Evolutionary conservation across 2,797 vertebrate genomes (phyloP).

Genomic region (Alfaro cultratus): DNA sequence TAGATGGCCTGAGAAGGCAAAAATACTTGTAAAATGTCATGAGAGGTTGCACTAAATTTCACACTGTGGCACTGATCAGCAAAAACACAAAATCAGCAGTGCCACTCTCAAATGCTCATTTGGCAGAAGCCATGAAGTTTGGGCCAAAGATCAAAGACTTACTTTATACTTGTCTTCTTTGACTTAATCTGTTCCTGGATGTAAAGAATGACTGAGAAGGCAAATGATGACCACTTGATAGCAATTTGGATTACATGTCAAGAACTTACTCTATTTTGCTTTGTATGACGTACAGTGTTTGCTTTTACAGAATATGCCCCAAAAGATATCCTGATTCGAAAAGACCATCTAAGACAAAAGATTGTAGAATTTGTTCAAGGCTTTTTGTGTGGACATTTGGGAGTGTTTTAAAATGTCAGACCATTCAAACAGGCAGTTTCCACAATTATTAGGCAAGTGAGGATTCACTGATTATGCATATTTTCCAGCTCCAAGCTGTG

Average conservation of each 20-base stretch:
- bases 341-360: conserved; percentile 7
- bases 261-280: neutral
- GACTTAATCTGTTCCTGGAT: conserved; percentile 62
- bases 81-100: conserved; percentile 42
- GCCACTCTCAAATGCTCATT: conserved; percentile 47
- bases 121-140: conserved; percentile 50
- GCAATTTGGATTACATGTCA: conserved; percentile 46
- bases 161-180: conserved; percentile 70
- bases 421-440: conserved; percentile 19
- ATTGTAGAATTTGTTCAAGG: conserved; percentile 23
- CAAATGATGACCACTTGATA: conserved; percentile 60
- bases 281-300: neutral
- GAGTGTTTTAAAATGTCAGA: conserved; percentile 12
- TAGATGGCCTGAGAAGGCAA: conserved; percentile 21
- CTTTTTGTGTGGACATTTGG: conserved; percentile 10
- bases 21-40: conserved; percentile 14
- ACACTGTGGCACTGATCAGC: conserved; percentile 30
- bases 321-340: conserved; percentile 16
- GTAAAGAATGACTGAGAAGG: conserved; percentile 49
- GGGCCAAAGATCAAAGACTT: conserved; percentile 70
- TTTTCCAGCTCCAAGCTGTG: neutral
- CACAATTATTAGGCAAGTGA: neutral
- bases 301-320: conserved; percentile 9
- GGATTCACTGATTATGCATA: neutral
- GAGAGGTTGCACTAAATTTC: conserved; percentile 22